phyloP scores from a whole-genome alignment of 1,140 invertebrate species.

The Papilio glaucus region DNA sequence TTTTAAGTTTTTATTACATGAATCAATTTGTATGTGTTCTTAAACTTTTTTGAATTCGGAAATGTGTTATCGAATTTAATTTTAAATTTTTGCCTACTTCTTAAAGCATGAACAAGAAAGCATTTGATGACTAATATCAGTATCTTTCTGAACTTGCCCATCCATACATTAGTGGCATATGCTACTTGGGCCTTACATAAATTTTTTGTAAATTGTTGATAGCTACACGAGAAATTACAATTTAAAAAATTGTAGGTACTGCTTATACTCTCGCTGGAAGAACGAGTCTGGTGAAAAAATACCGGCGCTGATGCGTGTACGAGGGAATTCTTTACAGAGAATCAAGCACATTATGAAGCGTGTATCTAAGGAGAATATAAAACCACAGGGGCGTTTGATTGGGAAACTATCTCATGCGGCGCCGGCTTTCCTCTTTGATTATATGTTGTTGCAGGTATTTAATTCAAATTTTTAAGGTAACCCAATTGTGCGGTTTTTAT shows the following conservation, averaged over 20 bases:
- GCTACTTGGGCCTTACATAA: too few species aligned
- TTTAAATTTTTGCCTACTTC: too few species aligned
- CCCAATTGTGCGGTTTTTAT: too few species aligned
- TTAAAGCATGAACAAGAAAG: too few species aligned
- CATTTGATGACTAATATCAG: too few species aligned
- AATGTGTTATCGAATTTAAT: too few species aligned
- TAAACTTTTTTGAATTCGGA: too few species aligned
- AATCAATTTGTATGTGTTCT: conserved; percentile 26
- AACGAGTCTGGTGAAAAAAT: conserved; percentile 89
- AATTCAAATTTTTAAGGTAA: conserved; percentile 24
- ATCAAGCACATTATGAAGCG: conserved; percentile 99
- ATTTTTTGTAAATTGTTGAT: too few species aligned
- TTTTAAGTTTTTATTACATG: too few species aligned
- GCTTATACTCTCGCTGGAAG: conserved; percentile 97
- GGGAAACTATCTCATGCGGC: conserved; percentile 98
- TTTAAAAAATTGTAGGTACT: conserved; percentile 86
- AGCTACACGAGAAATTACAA: too few species aligned
- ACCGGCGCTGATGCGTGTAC: conserved; percentile 91
- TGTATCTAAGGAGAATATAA: conserved; percentile 99
- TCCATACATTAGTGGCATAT: too few species aligned
- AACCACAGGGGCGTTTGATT: conserved; percentile 96
- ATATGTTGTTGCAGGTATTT: conserved; percentile 91
- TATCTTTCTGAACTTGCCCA: too few species aligned
- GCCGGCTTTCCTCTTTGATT: conserved; percentile 97
- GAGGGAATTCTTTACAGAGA: conserved; percentile 94